Evolutionary conservation across 2,797 vertebrate genomes (phyloP).

Genomic region (Scolopax bukidnonensis): DNA sequence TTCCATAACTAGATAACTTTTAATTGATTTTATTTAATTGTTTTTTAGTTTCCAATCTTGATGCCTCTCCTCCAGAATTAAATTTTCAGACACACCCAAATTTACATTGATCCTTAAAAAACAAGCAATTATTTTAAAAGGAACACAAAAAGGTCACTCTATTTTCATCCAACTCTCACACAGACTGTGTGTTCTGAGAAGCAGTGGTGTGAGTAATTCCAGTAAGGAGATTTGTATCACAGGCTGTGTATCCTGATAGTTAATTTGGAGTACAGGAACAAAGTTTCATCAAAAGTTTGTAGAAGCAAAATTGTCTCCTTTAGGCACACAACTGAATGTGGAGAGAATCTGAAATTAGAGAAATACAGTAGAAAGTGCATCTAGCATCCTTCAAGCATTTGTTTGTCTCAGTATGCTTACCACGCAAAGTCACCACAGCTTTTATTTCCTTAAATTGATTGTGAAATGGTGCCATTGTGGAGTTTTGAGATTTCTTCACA

Average conservation of each 20-base stretch:
- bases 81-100: not conserved
- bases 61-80: not conserved
- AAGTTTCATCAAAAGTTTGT: not conserved
- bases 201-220: not conserved
- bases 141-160: not conserved
- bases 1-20: conserved; percentile 23
- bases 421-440: not conserved
- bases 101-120: not conserved
- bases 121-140: not conserved
- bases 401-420: not conserved
- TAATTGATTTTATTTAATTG: not conserved
- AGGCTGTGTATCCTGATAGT: not conserved
- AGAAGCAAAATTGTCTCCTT: not conserved
- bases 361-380: not conserved
- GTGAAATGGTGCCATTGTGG: not conserved
- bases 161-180: not conserved
- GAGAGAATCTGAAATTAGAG: not conserved
- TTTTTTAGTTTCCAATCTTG: not conserved
- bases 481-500: not conserved
- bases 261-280: not conserved
- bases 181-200: not conserved
- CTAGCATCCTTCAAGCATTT: not conserved
- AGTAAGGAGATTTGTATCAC: not conserved
- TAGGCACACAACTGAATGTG: not conserved
- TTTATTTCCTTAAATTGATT: not conserved